Evolutionary conservation across 2,888 invertebrate species (phyloP).

Genomic region (Volucella inflata): DNA sequence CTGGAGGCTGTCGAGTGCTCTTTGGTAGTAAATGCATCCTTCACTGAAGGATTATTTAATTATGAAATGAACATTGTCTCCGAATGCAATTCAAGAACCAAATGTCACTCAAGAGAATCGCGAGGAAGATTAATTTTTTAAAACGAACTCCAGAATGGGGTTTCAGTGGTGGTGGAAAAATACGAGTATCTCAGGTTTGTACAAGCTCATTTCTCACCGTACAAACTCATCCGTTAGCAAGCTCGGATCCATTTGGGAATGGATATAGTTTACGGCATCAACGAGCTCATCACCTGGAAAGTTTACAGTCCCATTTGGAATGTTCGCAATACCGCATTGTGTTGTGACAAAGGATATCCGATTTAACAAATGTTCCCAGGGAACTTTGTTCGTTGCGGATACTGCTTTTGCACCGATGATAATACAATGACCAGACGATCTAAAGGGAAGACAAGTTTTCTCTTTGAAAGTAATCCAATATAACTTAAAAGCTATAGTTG

Average conservation of each 20-base stretch:
- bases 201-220: not conserved
- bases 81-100: not conserved
- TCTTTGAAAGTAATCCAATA: conserved; percentile 61
- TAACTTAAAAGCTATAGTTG: conserved; percentile 41
- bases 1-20: too few species aligned
- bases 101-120: not conserved
- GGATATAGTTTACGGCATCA: not conserved
- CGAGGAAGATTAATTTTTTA: conserved; percentile 11
- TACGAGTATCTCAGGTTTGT: not conserved
- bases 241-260: conserved; percentile 1
- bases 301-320: conserved; percentile 15
- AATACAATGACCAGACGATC: not conserved
- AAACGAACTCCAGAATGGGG: not conserved
- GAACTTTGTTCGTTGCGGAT: not conserved
- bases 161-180: not conserved
- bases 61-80: not conserved
- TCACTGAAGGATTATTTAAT: not conserved
- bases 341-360: conserved; percentile 33
- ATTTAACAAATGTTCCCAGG: conserved; percentile 24
- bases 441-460: not conserved
- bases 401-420: too few species aligned
- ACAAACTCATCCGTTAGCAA: conserved; percentile 6
- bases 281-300: conserved; percentile 32
- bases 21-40: not conserved
- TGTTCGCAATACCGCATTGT: conserved; percentile 25